Evolutionary conservation across 2,113 vertebrate species (phyloP).

Genomic region (Pelvicachromis taeniatus): DNA sequence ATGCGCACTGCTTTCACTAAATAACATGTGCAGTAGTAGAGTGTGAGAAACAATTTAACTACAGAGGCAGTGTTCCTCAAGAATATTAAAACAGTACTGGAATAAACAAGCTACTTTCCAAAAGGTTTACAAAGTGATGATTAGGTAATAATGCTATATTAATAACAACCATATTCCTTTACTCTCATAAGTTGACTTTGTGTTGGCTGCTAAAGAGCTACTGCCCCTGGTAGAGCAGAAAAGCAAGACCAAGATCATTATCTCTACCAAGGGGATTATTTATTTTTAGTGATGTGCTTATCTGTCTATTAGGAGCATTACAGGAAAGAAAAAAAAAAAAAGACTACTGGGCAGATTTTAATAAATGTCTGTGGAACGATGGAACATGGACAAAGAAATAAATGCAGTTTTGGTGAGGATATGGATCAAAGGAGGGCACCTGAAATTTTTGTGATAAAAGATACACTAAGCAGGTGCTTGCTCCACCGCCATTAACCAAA

Average conservation of each 20-base stretch:
- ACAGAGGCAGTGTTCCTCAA: not conserved
- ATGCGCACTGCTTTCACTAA: not conserved
- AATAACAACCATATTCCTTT: not conserved
- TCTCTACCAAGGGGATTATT: not conserved
- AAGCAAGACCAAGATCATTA: not conserved
- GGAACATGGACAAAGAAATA: not conserved
- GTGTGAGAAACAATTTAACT: not conserved
- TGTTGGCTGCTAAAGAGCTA: not conserved
- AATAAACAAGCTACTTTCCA: not conserved
- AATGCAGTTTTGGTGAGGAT: not conserved
- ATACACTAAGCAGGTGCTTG: not conserved
- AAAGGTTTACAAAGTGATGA: not conserved
- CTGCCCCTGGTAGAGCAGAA: not conserved
- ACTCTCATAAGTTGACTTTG: not conserved
- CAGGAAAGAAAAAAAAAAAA: not conserved
- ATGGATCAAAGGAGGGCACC: not conserved
- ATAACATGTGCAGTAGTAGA: not conserved
- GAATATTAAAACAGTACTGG: not conserved
- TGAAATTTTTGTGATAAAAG: not conserved
- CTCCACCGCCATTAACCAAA: not conserved
- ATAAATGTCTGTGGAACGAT: not conserved
- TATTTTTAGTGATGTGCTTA: not conserved
- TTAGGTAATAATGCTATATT: not conserved
- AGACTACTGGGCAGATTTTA: not conserved
- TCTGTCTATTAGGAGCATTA: not conserved